A percentile compares a stretch with the other conserved stretches of the same genome.
Evolutionary conservation across 2,113 vertebrate species (phyloP).

Genomic region (Globicephala melas): DNA sequence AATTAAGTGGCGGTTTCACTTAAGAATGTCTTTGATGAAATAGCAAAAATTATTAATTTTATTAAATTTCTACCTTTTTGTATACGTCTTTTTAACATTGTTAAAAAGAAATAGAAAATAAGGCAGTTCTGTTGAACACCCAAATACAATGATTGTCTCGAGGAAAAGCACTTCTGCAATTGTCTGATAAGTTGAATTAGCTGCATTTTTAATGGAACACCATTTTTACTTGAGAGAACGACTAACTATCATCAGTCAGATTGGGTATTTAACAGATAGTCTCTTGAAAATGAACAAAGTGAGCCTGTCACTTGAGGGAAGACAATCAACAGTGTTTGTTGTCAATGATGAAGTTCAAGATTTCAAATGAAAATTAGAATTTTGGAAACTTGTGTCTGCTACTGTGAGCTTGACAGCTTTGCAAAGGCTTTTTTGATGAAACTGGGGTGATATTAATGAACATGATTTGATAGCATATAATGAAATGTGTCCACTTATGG

Average conservation of each 20-base stretch:
- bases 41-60: neutral
- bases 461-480: neutral
- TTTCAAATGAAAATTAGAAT: conserved; percentile 20
- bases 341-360: neutral
- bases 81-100: neutral
- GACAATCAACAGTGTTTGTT: conserved; percentile 24
- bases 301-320: conserved; percentile 17
- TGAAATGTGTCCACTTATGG: neutral
- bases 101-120: neutral
- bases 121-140: neutral
- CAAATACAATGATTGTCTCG: neutral
- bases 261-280: neutral
- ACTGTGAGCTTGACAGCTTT: neutral
- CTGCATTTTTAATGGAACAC: neutral
- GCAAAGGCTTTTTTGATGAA: neutral
- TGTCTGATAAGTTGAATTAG: neutral
- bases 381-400: conserved; percentile 12
- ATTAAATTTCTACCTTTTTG: neutral
- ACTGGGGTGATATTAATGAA: neutral
- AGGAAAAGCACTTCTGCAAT: neutral
- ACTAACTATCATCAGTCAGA: neutral
- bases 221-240: conserved; percentile 20
- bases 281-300: conserved; percentile 37
- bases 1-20: neutral
- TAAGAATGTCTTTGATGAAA: neutral